Base-by-base conservation (phyloP, 2,888 invertebrate genomes). In the Hemithea aestivaria region DNA sequence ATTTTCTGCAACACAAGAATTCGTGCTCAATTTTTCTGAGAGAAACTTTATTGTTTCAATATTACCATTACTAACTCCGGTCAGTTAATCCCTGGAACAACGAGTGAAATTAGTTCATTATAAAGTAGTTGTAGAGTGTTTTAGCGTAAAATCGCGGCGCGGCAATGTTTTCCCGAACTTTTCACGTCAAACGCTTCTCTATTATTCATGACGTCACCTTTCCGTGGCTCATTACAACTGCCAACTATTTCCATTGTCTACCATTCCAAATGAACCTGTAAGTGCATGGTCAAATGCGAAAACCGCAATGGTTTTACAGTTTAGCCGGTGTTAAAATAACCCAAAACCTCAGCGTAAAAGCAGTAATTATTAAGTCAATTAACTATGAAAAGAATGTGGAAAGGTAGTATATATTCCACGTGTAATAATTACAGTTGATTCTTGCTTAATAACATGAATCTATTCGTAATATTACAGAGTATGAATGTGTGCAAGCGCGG, bases 201-300 rank as follows among this genome's bases (percentile, higher is more conserved):
- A 76, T 82, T 76, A 82, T 82, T 78, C 78, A 84, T 58, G 65
- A 66, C 63, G 68, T 70, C 73, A 65, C 57, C 56, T 60, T 59
- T 62, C 73, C 71, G 71, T 61, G 52, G 59, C 68, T 75, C 72
- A 80, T 81, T 79, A 77, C 64, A 56, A 56, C 26, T 10, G 63
- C 55, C 55, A 70, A 66, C 77, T 79, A 81, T 82, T 82, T 77
- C 78, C 68, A 65, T 61, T 62, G 60, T 63, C 61, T 69, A 62
- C 62, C 66, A 67, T 70, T 64, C 62, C 59, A 65, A 72, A 69
- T 79, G 62, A 69, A 69, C 66, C 61, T 52, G 67, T 73, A 73
- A 77, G 67, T 66, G 72, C 64, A 58, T 56, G 65, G 66, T 61
- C 72, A 68, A 74, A 74, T 69, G 69, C 61, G 56, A 45, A 56